A percentile compares a stretch with the other conserved stretches of the same genome.
phyloP scores from a whole-genome alignment of 2,113 vertebrate species.

The Rhipidura dahli region DNA sequence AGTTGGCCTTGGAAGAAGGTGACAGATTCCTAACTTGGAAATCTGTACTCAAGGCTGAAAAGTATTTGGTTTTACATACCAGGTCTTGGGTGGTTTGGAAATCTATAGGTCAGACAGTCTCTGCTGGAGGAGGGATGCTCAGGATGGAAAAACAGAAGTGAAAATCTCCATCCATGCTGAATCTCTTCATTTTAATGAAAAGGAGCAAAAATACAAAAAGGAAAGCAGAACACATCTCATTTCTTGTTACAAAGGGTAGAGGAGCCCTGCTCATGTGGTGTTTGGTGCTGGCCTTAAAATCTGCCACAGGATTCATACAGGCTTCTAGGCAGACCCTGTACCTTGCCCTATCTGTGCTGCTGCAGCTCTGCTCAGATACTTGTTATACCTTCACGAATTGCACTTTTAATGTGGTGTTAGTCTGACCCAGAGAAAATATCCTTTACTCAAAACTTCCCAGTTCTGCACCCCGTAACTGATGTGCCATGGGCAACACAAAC shows the following conservation, averaged over 20 bases:
- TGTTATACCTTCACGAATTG: not conserved
- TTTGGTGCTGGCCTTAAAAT: not conserved
- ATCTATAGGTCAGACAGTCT: not conserved
- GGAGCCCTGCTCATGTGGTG: not conserved
- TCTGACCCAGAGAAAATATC: not conserved
- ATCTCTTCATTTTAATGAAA: not conserved
- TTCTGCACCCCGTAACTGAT: not conserved
- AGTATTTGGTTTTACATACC: not conserved
- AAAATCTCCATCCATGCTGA: not conserved
- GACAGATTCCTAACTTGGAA: not conserved
- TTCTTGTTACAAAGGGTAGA: not conserved
- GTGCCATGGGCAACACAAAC: not conserved
- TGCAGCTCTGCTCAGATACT: not conserved
- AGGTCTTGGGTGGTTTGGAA: not conserved
- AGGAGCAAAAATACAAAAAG: not conserved
- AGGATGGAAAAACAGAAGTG: not conserved
- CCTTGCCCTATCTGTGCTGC: not conserved
- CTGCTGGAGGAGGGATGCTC: not conserved
- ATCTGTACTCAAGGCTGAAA: not conserved
- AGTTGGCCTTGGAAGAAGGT: not conserved
- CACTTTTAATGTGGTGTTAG: not conserved
- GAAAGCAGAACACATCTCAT: not conserved
- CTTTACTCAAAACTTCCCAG: not conserved
- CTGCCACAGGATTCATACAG: not conserved
- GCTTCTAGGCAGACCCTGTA: not conserved